Base-by-base conservation (phyloP, 2,797 vertebrate genomes). In the Danio kyathit region DNA sequence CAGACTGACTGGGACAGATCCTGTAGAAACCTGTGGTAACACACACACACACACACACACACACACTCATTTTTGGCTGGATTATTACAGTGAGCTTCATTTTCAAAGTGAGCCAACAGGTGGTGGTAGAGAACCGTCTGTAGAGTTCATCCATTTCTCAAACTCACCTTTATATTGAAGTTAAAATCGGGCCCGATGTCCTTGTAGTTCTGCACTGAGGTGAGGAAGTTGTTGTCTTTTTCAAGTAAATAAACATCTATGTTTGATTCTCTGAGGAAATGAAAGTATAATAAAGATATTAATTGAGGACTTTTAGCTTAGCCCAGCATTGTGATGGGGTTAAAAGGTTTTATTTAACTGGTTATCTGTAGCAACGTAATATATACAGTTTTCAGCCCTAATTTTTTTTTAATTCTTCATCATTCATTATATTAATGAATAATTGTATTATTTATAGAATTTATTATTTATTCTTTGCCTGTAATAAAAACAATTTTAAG, bases 131-230 rank as follows among this genome's bases (percentile, higher is more conserved):
- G 54, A 78, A 67, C 48, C 29, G n/a, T 14, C 13, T 41, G 9
- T 43, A 61, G 16, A 13, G 48, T 21, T 29, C 7, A 64, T 54
- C 3, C 7, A 4, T 29, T 19, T 41, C 21, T 61, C 21, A 4
- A 17, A 74, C 94, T 87, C 76, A 96, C 96, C 94, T 95, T 96
- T 79, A 96, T 82, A 71, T 90, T 93, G 81, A 96, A 95, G 87
- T 88, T 90, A 85, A 95, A 95, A 0, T 84, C 82, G 48, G 95
- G 95, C 16, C 96, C 95, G 85, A 96, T 95, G 81, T 95, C 95
- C 88, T 92, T 90, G 84, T 90, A 92, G 79, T 43, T 89, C 74
- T 87, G 93, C 80, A 96, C 86, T 4, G 69, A 60, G 7, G 92
- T 93, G 86, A 88, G 84, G 73, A 92, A 86, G 51, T 82, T 87